Evolutionary conservation across 2,888 invertebrate species (phyloP).

Genomic region (Nebria salina): DNA sequence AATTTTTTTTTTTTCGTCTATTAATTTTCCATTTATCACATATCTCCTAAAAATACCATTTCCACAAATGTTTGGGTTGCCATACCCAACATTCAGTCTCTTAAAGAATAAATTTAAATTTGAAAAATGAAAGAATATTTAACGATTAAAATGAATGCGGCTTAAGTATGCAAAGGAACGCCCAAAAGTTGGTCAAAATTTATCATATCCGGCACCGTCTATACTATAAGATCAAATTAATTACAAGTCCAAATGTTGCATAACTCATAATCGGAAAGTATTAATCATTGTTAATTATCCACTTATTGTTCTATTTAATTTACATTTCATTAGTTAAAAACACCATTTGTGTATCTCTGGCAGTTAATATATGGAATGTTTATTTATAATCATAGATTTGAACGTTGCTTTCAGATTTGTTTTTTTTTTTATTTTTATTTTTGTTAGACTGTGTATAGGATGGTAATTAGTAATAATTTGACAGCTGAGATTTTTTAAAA

Average conservation of each 20-base stretch:
- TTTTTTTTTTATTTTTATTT: not conserved
- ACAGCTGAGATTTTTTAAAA: not conserved
- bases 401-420: not conserved
- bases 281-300: conserved; percentile 39
- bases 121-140: no score
- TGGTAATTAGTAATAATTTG: conserved; percentile 28
- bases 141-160: no score
- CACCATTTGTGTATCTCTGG: conserved; percentile 31
- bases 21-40: no score
- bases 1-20: no score
- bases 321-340: conserved; percentile 41
- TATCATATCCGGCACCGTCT: conserved; percentile 25
- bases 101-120: no score
- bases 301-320: conserved; percentile 40
- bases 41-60: no score
- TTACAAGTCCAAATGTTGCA: conserved; percentile 31
- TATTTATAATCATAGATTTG: not conserved
- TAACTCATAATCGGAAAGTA: conserved; percentile 39
- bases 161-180: conserved; percentile 16
- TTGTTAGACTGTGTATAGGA: no score
- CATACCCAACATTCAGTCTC: no score
- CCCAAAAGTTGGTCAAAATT: conserved; percentile 27
- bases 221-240: conserved; percentile 24
- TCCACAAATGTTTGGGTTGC: no score
- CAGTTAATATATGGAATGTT: conserved; percentile 19